These are phyloP conservation scores for Astropecten irregularis DNA, from an alignment of 53 echinoderm and acorn worm genomes.

Conservation along the genomic window DNA sequence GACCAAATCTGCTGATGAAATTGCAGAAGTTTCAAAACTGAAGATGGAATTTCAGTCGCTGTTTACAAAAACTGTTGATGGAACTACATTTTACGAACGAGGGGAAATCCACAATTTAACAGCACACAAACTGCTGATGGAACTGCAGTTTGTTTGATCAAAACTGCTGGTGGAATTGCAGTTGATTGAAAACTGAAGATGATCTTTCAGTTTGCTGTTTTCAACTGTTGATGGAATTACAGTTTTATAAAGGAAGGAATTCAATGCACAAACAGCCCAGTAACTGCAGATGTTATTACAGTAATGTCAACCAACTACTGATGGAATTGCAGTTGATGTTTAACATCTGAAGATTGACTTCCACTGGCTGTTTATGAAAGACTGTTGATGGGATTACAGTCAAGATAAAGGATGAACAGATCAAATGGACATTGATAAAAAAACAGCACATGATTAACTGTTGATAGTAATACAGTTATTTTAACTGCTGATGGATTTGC, in stretches of 20 bases:
- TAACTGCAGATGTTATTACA: background rate
- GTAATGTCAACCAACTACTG: background rate
- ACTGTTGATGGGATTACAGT: slow-evolving; percentile 19
- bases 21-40: slow-evolving; percentile 3
- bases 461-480: too few relatives aligned
- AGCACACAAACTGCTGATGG: background rate
- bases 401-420: background rate
- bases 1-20: slow-evolving; percentile 5
- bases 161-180: slow-evolving; percentile 7
- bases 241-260: background rate
- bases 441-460: background rate
- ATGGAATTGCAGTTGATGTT: slow-evolving; percentile 25
- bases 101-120: background rate
- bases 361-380: background rate
- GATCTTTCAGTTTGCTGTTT: slow-evolving; percentile 12
- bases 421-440: background rate
- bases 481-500: too few relatives aligned
- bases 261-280: background rate
- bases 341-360: background rate
- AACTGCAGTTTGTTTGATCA: background rate
- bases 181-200: slow-evolving; percentile 15
- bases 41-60: background rate
- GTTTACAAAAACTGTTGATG: slow-evolving; percentile 8
- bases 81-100: background rate
- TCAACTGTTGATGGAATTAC: background rate